A percentile compares a stretch with the other conserved stretches of the same genome.
Conservation (phyloP, 2,113 vertebrate species). For the Sylvietta virens region DNA sequence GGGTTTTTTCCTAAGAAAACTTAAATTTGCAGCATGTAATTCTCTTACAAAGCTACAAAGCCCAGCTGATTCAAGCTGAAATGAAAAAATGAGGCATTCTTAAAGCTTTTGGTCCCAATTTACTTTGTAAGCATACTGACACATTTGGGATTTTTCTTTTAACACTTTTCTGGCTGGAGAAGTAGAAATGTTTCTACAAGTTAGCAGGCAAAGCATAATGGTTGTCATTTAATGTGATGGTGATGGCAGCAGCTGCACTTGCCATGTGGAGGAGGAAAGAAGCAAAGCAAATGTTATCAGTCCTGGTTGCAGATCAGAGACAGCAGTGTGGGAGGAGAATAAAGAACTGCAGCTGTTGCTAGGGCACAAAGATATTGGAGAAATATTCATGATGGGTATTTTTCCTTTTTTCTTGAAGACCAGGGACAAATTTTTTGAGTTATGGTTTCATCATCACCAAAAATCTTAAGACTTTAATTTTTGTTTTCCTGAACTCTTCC, state of each 20-base stretch:
- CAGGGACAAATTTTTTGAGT: neutral
- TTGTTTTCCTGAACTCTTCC: neutral
- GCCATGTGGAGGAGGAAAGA: constrained; percentile 48
- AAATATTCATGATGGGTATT: neutral
- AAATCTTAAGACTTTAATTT: neutral
- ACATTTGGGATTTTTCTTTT: constrained; percentile 14
- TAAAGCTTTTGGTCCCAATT: neutral
- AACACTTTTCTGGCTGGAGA: constrained; percentile 21
- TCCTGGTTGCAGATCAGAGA: constrained; percentile 22
- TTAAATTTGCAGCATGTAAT: neutral
- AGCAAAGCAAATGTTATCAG: constrained; percentile 52
- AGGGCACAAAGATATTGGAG: constrained; percentile 33
- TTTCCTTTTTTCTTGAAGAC: neutral
- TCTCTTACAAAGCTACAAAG: constrained; percentile 9
- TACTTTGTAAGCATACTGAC: neutral
- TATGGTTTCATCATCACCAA: neutral
- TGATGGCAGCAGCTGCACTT: constrained; percentile 50
- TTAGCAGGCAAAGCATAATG: constrained; percentile 41
- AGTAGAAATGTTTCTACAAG: constrained; percentile 35
- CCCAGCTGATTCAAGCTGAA: neutral
- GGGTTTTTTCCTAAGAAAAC: neutral
- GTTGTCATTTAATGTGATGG: constrained; percentile 13
- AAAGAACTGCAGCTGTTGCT: constrained; percentile 56
- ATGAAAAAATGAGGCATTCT: neutral
- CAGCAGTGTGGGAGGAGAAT: constrained; percentile 43